Base-by-base conservation (phyloP, 1,140 invertebrate species). In the Trichoplusia ni region DNA sequence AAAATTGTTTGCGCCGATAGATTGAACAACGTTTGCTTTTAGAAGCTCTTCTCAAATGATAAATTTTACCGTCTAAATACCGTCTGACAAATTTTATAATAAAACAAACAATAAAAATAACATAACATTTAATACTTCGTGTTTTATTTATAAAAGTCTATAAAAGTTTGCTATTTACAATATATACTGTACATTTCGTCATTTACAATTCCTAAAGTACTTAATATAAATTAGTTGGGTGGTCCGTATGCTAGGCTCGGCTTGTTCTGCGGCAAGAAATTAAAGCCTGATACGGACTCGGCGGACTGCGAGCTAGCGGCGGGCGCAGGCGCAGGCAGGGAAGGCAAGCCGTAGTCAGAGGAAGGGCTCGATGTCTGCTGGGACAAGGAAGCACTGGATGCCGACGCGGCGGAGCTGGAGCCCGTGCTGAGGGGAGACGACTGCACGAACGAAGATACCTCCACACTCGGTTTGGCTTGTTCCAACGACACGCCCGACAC, bases 401-500 rank as follows among this genome's bases (percentile, higher is more conserved):
- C 1, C n/a, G 61, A 47, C 7, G 66, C 62, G 14, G 37, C 42
- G 11, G 72, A 51, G 35, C 21, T 37, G 33, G 60, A 40, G 18
- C 61, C 53, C 4, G 18, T 5, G 2, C 8, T 18, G 11, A 49
- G 14, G 11, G 79, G 77, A 4, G 85, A 84, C 14, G 62, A 82
- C 2, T 90, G 84, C 4, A 79, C 75, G 46, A 89, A 90, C 0
- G 88, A 89, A 5, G 80, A 77, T 37, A 90, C 70, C 67, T 90
- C 88, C 4, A 88, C 60, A 51, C 88, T 90, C 1, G 88, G 88
- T 44, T 75, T 77, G 11, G 81, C 85, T 54, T 79, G 79, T 56
- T 79, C 86, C 35, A 88, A 69, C 11, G 84, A 77, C 4, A 90
- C 79, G 4, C 88, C 85, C 4, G 88, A 86, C 3, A 90, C 81